phyloP scores from a whole-genome alignment of 2,113 vertebrate species.

The Catharus bicknelli region DNA sequence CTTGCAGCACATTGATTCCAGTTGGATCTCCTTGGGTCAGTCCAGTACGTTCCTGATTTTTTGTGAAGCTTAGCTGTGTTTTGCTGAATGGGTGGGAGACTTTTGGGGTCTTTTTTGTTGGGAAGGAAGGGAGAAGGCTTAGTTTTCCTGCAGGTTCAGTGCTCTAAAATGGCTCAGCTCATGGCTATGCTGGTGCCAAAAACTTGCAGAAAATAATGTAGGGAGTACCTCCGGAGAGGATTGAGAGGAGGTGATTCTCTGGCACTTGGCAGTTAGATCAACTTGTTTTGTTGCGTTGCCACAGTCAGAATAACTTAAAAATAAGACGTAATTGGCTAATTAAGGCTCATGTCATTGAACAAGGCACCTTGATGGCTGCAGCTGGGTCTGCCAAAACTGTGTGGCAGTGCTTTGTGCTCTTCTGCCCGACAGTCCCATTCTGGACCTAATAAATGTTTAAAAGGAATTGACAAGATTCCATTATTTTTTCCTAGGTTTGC shows the following conservation, averaged over 20 bases:
- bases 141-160: background rate
- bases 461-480: background rate
- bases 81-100: background rate
- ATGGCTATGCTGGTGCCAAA: fast-evolving
- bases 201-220: background rate
- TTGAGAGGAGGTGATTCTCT: background rate
- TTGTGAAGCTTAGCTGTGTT: background rate
- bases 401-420: background rate
- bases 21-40: background rate
- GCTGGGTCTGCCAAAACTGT: background rate
- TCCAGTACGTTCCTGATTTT: background rate
- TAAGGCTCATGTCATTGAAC: background rate
- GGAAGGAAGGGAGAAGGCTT: background rate
- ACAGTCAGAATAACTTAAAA: background rate
- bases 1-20: background rate
- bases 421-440: background rate
- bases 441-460: slow-evolving; percentile 3
- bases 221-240: fast-evolving
- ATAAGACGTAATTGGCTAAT: background rate
- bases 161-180: background rate
- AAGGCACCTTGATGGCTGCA: background rate
- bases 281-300: background rate
- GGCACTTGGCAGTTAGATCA: background rate
- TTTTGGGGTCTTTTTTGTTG: background rate
- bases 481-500: background rate